A percentile compares a stretch with the other conserved stretches of the same genome.
These are phyloP conservation scores for Tuberolachnus salignus DNA, from an alignment of 2,888 invertebrate genomes.

Conservation along the genomic window DNA sequence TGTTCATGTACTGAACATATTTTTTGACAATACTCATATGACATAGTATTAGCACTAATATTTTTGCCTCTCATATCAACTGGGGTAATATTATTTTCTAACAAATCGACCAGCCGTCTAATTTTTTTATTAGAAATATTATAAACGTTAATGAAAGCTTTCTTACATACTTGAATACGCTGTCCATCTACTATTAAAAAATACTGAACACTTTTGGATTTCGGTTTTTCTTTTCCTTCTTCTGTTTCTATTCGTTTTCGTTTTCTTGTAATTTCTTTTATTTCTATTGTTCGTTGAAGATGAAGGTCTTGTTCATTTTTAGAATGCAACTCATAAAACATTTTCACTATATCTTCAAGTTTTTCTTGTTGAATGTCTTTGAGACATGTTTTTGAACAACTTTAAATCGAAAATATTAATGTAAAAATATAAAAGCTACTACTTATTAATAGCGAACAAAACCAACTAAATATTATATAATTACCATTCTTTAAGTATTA, in stretches of 20 bases:
- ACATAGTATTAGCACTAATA: background rate
- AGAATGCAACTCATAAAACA: slow-evolving; percentile 16
- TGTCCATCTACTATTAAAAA: slow-evolving; percentile 16
- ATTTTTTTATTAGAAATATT: slow-evolving; percentile 21
- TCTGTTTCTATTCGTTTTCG: background rate
- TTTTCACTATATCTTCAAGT: slow-evolving; percentile 8
- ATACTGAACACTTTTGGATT: slow-evolving; percentile 19
- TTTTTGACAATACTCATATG: slow-evolving; percentile 13
- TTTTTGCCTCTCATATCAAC: slow-evolving; percentile 28
- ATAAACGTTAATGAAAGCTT: slow-evolving; percentile 2
- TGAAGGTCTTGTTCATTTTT: slow-evolving; percentile 14
- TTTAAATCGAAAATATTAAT: slow-evolving; percentile 7
- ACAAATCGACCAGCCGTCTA: background rate
- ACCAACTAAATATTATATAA: no score
- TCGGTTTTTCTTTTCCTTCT: background rate
- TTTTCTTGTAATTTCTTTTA: slow-evolving; percentile 18
- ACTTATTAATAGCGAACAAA: background rate
- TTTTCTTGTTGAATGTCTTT: slow-evolving; percentile 12
- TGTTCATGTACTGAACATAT: slow-evolving; percentile 40
- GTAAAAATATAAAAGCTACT: background rate
- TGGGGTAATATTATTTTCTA: slow-evolving; percentile 12
- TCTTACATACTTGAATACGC: slow-evolving; percentile 1
- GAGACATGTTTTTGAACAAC: slow-evolving; percentile 13
- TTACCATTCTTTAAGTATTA: background rate
- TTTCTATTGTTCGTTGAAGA: background rate